These are phyloP conservation scores for Saguinus imperator DNA, from an alignment of 2,113 vertebrate genomes.

Conservation along the genomic window DNA sequence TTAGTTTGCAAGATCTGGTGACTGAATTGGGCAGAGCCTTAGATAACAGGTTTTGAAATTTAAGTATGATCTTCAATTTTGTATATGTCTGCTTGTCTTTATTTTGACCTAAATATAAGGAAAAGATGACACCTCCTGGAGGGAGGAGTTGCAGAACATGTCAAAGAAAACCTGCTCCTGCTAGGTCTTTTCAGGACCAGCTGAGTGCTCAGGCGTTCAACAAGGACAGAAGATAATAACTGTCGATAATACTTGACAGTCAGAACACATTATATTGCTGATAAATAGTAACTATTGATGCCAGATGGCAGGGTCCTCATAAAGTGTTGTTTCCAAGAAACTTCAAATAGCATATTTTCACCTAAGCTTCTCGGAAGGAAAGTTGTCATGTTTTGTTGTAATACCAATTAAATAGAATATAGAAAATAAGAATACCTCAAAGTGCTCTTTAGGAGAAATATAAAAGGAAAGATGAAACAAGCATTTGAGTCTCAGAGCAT, in stretches of 20 bases:
- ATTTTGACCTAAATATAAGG: not conserved
- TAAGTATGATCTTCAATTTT: not conserved
- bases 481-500: not conserved
- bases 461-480: not conserved
- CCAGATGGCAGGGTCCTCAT: not conserved
- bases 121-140: not conserved
- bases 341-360: not conserved
- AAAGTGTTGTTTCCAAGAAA: not conserved
- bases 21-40: not conserved
- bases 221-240: not conserved
- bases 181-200: not conserved
- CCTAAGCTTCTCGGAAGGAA: not conserved
- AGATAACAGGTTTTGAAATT: not conserved
- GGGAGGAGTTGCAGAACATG: not conserved
- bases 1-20: not conserved
- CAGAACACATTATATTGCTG: not conserved
- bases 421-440: not conserved
- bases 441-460: not conserved
- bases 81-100: not conserved
- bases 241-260: not conserved
- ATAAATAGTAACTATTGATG: not conserved
- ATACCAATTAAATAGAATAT: not conserved
- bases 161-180: not conserved
- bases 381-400: not conserved
- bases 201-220: not conserved